A percentile compares a stretch with the other conserved stretches of the same genome.
Conservation (phyloP, 2,113 vertebrate genomes). For the Chaetodon auriga region DNA sequence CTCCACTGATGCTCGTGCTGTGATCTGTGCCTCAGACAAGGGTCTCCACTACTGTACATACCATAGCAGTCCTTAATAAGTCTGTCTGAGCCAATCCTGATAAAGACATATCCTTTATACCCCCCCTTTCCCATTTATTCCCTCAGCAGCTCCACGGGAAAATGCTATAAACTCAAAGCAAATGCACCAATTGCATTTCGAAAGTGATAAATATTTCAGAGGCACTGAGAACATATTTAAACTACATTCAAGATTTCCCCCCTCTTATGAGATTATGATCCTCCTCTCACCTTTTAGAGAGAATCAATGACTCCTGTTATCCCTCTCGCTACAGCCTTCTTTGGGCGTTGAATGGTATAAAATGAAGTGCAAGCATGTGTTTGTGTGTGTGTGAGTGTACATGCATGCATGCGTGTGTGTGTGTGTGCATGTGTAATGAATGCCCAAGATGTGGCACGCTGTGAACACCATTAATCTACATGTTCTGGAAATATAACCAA, state of each 20-base stretch:
- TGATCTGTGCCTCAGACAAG: constrained; percentile 74
- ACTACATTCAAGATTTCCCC: constrained; percentile 75
- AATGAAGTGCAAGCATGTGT: constrained; percentile 63
- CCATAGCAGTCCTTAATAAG: constrained; percentile 78
- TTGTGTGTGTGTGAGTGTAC: constrained; percentile 6
- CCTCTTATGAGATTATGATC: constrained; percentile 83
- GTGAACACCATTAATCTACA: constrained; percentile 87
- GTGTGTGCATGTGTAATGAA: constrained; percentile 72
- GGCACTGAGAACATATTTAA: constrained; percentile 83
- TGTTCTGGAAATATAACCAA: constrained; percentile 87
- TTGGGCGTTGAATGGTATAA: constrained; percentile 73
- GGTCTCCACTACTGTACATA: constrained; percentile 70
- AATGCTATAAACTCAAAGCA: constrained; percentile 79
- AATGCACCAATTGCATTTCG: constrained; percentile 82
- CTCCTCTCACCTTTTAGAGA: constrained; percentile 82
- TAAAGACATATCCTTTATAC: constrained; percentile 79
- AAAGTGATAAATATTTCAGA: constrained; percentile 86
- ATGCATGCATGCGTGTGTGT: background rate
- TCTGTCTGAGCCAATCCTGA: constrained; percentile 81
- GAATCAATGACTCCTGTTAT: constrained; percentile 87
- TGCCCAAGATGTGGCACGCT: constrained; percentile 74
- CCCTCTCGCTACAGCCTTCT: constrained; percentile 60
- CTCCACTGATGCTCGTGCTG: constrained; percentile 57
- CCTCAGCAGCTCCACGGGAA: constrained; percentile 61
- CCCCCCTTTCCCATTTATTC: constrained; percentile 72